Evolutionary conservation across 2,797 vertebrate genomes (phyloP).

Genomic region (Euphonia xanthogaster): DNA sequence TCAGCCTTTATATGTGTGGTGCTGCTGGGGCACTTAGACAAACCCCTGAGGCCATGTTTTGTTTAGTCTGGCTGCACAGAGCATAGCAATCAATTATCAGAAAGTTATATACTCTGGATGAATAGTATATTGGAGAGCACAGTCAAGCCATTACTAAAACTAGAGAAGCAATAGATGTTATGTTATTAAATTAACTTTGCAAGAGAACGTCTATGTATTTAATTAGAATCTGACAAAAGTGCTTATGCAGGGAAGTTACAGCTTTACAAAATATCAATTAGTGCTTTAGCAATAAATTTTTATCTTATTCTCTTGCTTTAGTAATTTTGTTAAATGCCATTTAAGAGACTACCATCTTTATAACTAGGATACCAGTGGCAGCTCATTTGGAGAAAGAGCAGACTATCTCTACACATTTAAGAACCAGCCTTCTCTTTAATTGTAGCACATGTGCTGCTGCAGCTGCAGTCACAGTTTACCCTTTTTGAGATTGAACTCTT

Average conservation of each 20-base stretch:
- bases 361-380: not conserved
- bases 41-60: not conserved
- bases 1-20: not conserved
- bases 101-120: not conserved
- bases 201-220: not conserved
- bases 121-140: not conserved
- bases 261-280: conserved; percentile 39
- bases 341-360: not conserved
- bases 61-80: not conserved
- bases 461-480: not conserved
- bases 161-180: not conserved
- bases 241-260: conserved; percentile 16
- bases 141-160: not conserved
- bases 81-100: not conserved
- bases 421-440: not conserved
- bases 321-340: not conserved
- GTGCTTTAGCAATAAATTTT: conserved; percentile 1
- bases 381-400: not conserved
- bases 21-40: not conserved
- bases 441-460: not conserved
- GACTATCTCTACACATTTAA: not conserved
- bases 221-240: conserved; percentile 35
- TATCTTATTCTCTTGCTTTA: not conserved
- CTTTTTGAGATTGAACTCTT: not conserved
- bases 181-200: conserved; percentile 31